Evolutionary conservation across 2,797 vertebrate genomes (phyloP).

Genomic region (Pachyuromys duprasi): DNA sequence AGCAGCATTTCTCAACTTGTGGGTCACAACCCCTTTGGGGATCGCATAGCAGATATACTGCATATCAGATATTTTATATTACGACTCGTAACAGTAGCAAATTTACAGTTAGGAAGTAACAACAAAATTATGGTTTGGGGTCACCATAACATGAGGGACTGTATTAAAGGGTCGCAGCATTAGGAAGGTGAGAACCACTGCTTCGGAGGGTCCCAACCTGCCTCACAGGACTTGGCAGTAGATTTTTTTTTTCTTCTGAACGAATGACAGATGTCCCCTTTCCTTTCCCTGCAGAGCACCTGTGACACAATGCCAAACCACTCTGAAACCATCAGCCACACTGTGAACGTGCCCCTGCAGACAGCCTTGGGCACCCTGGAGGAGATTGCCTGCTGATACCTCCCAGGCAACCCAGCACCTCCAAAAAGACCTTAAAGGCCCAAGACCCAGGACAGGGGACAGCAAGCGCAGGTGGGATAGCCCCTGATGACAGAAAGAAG

Average conservation of each 20-base stretch:
- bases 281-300: slow-evolving; percentile 90
- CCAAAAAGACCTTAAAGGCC: slow-evolving; percentile 74
- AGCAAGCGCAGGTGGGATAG: slow-evolving; percentile 85
- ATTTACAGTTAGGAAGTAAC: background rate
- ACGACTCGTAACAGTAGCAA: background rate
- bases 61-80: background rate
- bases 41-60: background rate
- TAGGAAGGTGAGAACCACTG: background rate
- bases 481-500: slow-evolving; percentile 78
- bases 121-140: background rate
- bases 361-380: slow-evolving; percentile 96
- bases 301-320: slow-evolving; percentile 97
- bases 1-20: too few species aligned
- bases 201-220: background rate
- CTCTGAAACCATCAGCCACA: slow-evolving; percentile 98
- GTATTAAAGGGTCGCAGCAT: background rate
- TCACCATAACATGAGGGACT: background rate
- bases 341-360: slow-evolving; percentile 96
- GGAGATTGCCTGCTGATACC: slow-evolving; percentile 97
- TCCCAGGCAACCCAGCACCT: slow-evolving; percentile 53
- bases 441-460: slow-evolving; percentile 81
- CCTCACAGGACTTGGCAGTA: background rate
- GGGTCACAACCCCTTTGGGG: too few species aligned
- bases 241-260: background rate
- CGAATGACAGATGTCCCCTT: background rate